Evolutionary conservation across 1,140 invertebrate genomes (phyloP).

Genomic region (Anthonomus grandis): DNA sequence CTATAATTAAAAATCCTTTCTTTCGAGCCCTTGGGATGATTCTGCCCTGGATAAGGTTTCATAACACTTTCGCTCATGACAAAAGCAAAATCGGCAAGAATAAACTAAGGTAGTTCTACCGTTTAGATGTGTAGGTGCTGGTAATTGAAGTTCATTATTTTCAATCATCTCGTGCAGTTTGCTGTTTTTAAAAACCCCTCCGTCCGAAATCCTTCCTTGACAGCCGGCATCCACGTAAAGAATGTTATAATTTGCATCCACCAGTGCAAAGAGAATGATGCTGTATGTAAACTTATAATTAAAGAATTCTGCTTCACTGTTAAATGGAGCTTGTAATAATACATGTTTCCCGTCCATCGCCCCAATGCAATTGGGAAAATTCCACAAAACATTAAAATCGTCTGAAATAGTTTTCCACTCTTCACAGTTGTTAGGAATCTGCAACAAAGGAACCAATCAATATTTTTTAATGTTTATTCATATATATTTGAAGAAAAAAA

Average conservation of each 20-base stretch:
- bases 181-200: conserved; percentile 44
- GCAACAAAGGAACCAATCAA: too few relatives aligned
- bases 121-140: background rate
- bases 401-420: too few relatives aligned
- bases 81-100: conserved; percentile 18
- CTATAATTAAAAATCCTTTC: conserved; percentile 21
- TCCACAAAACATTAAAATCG: too few relatives aligned
- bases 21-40: conserved; percentile 7
- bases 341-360: conserved; percentile 25
- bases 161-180: conserved; percentile 26
- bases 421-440: too few relatives aligned
- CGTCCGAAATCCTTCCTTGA: conserved; percentile 47
- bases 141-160: conserved; percentile 35
- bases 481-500: too few relatives aligned
- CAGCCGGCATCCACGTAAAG: conserved; percentile 48
- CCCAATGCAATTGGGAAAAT: conserved; percentile 15
- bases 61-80: conserved; percentile 7
- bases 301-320: conserved; percentile 48
- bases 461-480: too few relatives aligned
- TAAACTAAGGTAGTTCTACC: conserved; percentile 15
- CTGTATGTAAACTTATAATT: conserved; percentile 55
- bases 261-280: conserved; percentile 53
- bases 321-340: conserved; percentile 4
- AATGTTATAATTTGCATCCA: conserved; percentile 53
- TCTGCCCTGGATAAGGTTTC: conserved; percentile 17